Evolutionary conservation across 2,113 vertebrate species (phyloP).

Genomic region (Cynocephalus volans): DNA sequence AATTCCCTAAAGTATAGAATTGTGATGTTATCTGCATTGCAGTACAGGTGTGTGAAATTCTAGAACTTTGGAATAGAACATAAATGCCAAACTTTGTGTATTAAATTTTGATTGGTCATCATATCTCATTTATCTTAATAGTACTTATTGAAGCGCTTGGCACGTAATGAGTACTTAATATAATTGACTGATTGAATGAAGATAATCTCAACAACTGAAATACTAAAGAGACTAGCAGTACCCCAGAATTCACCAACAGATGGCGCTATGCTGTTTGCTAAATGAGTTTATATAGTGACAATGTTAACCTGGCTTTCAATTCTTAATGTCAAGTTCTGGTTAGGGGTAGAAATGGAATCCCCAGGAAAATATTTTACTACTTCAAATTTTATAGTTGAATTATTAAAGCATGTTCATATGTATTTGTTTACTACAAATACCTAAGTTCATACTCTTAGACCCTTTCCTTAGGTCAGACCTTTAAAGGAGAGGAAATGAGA

Average conservation of each 20-base stretch:
- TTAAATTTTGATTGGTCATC: neutral
- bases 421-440: constrained; percentile 20
- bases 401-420: constrained; percentile 60
- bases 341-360: neutral
- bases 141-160: neutral
- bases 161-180: neutral
- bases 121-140: neutral
- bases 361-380: constrained; percentile 65
- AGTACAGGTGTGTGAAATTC: neutral
- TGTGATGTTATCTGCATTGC: neutral
- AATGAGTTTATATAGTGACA: neutral
- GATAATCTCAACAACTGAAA: neutral
- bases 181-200: neutral
- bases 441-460: constrained; percentile 67
- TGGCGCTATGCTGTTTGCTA: constrained; percentile 75
- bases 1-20: neutral
- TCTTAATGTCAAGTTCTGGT: constrained; percentile 66
- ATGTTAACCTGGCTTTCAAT: constrained; percentile 33
- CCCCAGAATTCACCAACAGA: constrained; percentile 23
- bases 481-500: constrained; percentile 75
- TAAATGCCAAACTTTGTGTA: neutral
- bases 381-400: constrained; percentile 71
- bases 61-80: neutral
- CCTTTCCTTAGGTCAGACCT: constrained; percentile 51
- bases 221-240: neutral